Percentiles rank a stretch among this genome's conserved stretches.
phyloP scores from a whole-genome alignment of 2,797 vertebrate genomes.

The Cheirogaleus major region DNA sequence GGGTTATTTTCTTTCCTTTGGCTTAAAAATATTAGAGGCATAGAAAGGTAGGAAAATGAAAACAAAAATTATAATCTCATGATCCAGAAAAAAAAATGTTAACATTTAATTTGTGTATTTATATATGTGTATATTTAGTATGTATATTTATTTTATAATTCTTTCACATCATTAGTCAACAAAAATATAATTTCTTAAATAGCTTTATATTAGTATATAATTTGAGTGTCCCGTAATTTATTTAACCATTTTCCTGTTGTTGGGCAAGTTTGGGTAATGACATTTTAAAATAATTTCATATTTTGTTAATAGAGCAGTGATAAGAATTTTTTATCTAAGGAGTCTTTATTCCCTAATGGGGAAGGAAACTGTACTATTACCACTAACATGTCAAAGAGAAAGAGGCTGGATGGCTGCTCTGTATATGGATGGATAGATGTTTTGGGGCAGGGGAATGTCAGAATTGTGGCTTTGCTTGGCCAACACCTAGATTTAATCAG shows the following conservation, averaged over 20 bases:
- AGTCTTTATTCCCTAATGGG: not conserved
- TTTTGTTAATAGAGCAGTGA: not conserved
- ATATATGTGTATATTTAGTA: not conserved
- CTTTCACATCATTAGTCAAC: not conserved
- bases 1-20: not conserved
- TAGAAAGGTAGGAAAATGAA: slow-evolving; percentile 1
- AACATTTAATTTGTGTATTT: not conserved
- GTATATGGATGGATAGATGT: not conserved
- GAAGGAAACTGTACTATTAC: not conserved
- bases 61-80: not conserved
- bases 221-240: not conserved
- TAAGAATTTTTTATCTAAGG: not conserved
- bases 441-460: not conserved
- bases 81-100: not conserved
- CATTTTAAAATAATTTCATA: not conserved
- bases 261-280: not conserved
- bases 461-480: not conserved
- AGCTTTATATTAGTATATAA: not conserved
- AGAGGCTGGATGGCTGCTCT: not conserved
- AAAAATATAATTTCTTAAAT: slow-evolving; percentile 19
- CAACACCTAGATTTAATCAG: not conserved
- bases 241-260: not conserved
- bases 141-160: not conserved
- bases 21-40: slow-evolving; percentile 22
- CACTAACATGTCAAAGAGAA: not conserved